Evolutionary conservation across 2,797 vertebrate species (phyloP).

Genomic region (Nyctibius grandis): DNA sequence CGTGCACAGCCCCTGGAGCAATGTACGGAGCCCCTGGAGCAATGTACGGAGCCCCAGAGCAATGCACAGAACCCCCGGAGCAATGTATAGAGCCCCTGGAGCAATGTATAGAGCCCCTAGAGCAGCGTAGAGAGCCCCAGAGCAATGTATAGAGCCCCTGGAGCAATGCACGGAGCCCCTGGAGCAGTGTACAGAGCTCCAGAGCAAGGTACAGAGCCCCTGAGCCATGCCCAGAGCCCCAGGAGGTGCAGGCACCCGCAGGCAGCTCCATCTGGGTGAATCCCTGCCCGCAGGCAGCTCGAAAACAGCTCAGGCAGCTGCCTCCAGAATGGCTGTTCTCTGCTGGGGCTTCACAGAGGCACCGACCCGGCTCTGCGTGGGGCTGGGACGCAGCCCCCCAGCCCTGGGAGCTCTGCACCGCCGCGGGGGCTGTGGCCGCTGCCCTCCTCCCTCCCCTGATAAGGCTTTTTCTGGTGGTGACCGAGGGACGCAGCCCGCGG

Average conservation of each 20-base stretch:
- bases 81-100: neutral
- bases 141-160: neutral
- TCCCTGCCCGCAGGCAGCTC: neutral
- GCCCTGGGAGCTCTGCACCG: neutral
- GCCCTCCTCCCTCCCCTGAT: neutral
- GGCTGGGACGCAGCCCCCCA: neutral
- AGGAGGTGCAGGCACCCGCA: neutral
- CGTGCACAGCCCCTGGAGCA: neutral
- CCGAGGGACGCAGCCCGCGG: neutral
- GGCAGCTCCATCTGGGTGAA: neutral
- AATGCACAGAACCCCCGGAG: neutral
- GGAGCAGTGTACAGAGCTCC: neutral
- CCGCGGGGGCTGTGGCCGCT: fast-evolving
- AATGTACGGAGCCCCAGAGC: neutral
- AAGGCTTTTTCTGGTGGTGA: conserved; percentile 33
- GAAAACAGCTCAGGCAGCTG: conserved; percentile 3
- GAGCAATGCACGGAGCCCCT: neutral
- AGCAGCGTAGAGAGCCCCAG: neutral
- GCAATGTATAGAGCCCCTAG: neutral
- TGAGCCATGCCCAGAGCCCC: neutral
- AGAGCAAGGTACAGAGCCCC: neutral
- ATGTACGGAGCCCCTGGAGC: neutral
- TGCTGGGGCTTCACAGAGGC: neutral
- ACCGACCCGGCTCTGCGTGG: neutral
- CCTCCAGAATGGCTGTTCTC: neutral